Base-by-base conservation (phyloP, 2,113 vertebrate genomes). In the Rhinolophus sinicus region DNA sequence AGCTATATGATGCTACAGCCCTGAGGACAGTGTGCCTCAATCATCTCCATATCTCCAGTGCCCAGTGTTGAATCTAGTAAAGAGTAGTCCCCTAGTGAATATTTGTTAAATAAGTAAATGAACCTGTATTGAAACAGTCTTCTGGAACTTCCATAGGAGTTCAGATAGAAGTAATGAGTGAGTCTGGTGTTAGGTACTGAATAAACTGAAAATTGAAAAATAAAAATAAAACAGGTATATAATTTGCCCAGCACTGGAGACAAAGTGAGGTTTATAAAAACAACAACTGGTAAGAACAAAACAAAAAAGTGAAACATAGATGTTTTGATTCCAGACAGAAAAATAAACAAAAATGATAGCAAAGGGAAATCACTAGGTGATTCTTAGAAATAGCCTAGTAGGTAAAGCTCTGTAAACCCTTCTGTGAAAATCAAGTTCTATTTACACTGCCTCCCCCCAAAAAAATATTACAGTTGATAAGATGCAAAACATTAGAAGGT, bases 401-500 rank as follows among this genome's bases (percentile, higher is more conserved):
- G 16, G 47, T 94, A 78, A 75, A 38, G n/a, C 24, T 90, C 58
- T 50, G 26, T 73, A 90, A 94, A 94, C 28, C 11, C 9, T 54
- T 77, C 44, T 38, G 22, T 81, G 47, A 81, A 93, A 52, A 73
- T 72, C 30, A 84, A 76, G 21, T 54, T 94, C 22, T 89, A 67
- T 62, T 81, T 85, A 88, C 14, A 70, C 24, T 92, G n/a, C 1
- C 52, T 52, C 33, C 11, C 47, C 47, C 47, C 47, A 12, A 50
- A 1, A 52, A 90, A 94, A 77, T 89, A 77, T 80, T 85, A 84
- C 62, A 81, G 24, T 70, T 88, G 52, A 73, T 85, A 91, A 94
- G 47, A 93, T 78, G 24, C 9, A 93, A 94, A 93, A 65, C 33
- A 86, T 94, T 73, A 88, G 64, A 69, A 73, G 62, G 70, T n/a